Base-by-base conservation (phyloP, 2,888 invertebrate genomes). In the Athrips mouffetella region DNA sequence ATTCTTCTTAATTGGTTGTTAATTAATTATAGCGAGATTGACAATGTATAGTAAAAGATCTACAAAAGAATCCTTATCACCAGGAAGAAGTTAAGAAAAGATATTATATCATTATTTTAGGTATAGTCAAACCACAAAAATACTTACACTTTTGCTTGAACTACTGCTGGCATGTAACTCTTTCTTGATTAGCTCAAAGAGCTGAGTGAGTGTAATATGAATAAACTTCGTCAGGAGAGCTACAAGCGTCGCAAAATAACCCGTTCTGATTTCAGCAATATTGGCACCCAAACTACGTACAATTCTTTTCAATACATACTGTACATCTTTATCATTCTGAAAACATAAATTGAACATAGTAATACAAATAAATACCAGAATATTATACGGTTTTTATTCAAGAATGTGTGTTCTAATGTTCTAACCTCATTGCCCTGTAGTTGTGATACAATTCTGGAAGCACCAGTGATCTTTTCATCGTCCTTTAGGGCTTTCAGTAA, bases 241-340 rank as follows among this genome's bases (percentile, higher is more conserved):
- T n/a, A 92, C 91, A 10, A 95, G 80, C 7, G 92, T 90, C 0
- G 92, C 89, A 68, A 91, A 94, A 76, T 92, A 94, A 18, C 94
- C 94, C 49, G 91, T 89, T 58, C 93, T 89, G 23, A 92, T 89
- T 16, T 87, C 84, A 16, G 89, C 87, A 30, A 91, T 88, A 15
- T 92, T 91, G 1, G 94, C 92, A 25, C 94, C 94, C 52, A 94
- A 80, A 53, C 95, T 94, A 58, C 94, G 88, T 2, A 95, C 86
- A 42, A 95, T 76, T 59, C 95, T 89, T 54, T 90, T 91, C 27
- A 95, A 67, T 0, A 91, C 90, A 78, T 95, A 94, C 40, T 90
- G 80, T 8, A 92, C 57, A 69, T 94, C 93, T 68, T 90, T 89
- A 61, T 83, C 84, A 63, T 86, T 89, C 93, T 92, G 65, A 51